Conservation (phyloP, 2,797 vertebrate genomes). For the Smutsia temminckii region DNA sequence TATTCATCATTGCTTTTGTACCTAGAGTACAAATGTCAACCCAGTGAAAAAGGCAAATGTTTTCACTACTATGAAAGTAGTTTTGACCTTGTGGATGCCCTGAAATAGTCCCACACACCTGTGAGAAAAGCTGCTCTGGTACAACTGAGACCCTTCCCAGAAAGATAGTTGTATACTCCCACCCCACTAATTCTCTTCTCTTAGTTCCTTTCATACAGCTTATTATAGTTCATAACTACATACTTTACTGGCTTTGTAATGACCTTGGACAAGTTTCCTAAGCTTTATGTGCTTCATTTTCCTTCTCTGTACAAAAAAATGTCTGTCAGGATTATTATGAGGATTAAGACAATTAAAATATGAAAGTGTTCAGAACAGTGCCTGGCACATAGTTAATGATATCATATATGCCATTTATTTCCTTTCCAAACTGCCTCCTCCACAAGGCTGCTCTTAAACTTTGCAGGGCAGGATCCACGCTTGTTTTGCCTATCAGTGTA, state of each 20-base stretch:
- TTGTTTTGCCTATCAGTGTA: background rate
- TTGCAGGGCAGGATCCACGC: background rate
- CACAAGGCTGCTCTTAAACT: background rate
- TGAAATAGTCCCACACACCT: background rate
- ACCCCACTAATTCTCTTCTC: background rate
- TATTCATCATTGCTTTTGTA: background rate
- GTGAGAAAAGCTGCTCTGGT: background rate
- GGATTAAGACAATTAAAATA: background rate
- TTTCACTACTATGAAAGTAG: background rate
- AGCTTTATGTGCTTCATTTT: background rate
- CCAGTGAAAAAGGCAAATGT: background rate
- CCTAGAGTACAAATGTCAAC: background rate
- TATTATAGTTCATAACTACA: background rate
- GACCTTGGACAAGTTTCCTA: background rate
- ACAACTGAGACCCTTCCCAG: background rate
- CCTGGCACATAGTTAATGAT: background rate
- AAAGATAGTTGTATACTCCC: background rate
- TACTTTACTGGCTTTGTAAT: background rate
- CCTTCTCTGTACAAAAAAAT: background rate
- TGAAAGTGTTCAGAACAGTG: background rate
- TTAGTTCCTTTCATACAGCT: background rate
- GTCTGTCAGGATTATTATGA: background rate
- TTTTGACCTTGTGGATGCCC: background rate
- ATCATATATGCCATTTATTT: background rate
- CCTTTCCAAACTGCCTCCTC: background rate